Evolutionary conservation across 2,113 vertebrate genomes (phyloP).

Genomic region (Kryptolebias marmoratus): DNA sequence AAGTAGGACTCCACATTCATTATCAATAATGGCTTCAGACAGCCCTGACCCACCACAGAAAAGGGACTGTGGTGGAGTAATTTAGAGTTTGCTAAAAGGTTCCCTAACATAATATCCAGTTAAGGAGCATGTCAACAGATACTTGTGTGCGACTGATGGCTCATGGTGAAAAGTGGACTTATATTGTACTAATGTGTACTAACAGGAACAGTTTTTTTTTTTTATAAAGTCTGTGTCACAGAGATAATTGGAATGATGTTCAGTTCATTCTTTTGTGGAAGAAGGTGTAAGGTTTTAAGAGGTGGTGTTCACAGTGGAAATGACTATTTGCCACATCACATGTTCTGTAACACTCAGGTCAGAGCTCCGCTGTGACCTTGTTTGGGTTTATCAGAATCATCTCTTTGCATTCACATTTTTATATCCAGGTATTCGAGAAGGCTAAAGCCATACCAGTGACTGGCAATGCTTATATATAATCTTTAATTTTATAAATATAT

Average conservation of each 20-base stretch:
- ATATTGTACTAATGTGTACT: conserved; percentile 76
- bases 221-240: conserved; percentile 54
- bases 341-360: neutral
- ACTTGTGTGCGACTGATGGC: conserved; percentile 82
- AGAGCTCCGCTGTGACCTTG: neutral
- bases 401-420: neutral
- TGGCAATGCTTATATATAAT: too few relatives aligned
- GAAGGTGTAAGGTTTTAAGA: conserved; percentile 10
- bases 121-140: conserved; percentile 88
- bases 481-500: too few relatives aligned
- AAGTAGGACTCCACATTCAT: conserved; percentile 87
- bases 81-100: conserved; percentile 85
- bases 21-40: conserved; percentile 84
- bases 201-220: conserved; percentile 70
- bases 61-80: conserved; percentile 80
- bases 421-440: neutral
- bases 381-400: neutral
- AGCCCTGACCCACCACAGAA: conserved; percentile 80
- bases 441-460: too few relatives aligned
- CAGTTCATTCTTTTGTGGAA: conserved; percentile 10
- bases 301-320: conserved; percentile 6
- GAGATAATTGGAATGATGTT: conserved; percentile 43
- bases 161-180: conserved; percentile 70
- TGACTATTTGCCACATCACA: conserved; percentile 9
- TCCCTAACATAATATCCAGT: conserved; percentile 84